Evolutionary conservation across 2,888 invertebrate species (phyloP).

Genomic region (Hyppa rectilinea): DNA sequence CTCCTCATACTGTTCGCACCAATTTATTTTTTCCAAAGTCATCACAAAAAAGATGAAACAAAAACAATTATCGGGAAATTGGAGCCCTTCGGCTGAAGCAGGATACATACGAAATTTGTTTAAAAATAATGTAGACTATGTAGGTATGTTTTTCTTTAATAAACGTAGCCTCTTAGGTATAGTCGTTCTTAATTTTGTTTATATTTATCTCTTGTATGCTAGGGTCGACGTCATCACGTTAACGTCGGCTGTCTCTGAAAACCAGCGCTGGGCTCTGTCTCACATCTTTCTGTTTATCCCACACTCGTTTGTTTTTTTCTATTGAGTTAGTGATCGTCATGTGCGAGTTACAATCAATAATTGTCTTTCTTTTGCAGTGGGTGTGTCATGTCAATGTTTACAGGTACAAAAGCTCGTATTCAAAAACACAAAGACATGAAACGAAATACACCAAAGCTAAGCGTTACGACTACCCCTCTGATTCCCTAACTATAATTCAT

Average conservation of each 20-base stretch:
- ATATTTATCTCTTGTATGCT: no score
- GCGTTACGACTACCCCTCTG: not conserved
- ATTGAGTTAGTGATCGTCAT: no score
- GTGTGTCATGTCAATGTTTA: no score
- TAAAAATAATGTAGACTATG: conserved; percentile 7
- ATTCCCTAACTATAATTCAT: conserved; percentile 1
- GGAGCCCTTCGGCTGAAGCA: not conserved
- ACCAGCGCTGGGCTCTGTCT: no score
- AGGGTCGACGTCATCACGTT: no score
- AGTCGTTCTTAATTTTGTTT: not conserved
- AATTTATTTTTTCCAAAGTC: conserved; percentile 32
- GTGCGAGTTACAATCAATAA: no score
- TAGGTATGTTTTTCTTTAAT: not conserved
- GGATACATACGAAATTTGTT: conserved; percentile 3
- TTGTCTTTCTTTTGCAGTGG: no score
- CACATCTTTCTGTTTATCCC: no score
- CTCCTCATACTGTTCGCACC: not conserved
- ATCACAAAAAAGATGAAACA: conserved; percentile 38
- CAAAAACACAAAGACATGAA: not conserved
- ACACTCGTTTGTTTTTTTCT: no score
- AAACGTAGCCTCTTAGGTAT: not conserved
- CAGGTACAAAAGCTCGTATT: not conserved
- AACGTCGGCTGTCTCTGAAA: no score
- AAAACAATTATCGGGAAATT: conserved; percentile 42
- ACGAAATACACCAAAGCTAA: not conserved